Evolutionary conservation across 2,888 invertebrate species (phyloP).

Genomic region (Aleiodes alternator): DNA sequence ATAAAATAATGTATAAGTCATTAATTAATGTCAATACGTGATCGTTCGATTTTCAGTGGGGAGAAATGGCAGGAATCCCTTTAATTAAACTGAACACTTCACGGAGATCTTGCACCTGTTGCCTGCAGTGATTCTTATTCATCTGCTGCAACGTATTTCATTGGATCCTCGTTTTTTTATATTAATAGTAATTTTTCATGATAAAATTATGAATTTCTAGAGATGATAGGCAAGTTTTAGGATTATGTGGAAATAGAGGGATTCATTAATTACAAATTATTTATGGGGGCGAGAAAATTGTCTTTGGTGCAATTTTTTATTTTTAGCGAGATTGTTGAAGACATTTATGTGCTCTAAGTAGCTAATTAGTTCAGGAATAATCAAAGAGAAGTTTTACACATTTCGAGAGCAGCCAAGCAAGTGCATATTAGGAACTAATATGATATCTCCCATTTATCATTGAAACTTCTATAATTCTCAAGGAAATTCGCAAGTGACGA

Average conservation of each 20-base stretch:
- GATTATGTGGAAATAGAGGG: too few species aligned
- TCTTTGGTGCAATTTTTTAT: too few species aligned
- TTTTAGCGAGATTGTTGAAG: neutral
- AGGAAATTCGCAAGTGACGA: too few species aligned
- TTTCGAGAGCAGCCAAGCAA: neutral
- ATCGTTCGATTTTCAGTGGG: conserved; percentile 30
- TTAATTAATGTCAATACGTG: conserved; percentile 49
- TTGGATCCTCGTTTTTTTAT: neutral
- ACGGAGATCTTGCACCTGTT: conserved; percentile 22
- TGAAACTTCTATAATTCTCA: neutral
- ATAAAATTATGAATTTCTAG: neutral
- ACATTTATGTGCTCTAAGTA: neutral
- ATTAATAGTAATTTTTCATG: neutral
- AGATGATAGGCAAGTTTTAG: too few species aligned
- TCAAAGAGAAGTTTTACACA: neutral
- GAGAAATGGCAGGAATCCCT: conserved; percentile 18
- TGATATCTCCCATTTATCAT: neutral
- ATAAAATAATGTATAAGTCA: conserved; percentile 37
- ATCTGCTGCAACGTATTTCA: neutral
- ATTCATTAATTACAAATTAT: too few species aligned
- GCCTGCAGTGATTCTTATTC: conserved; percentile 18
- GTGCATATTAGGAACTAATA: neutral
- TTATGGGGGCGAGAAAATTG: too few species aligned
- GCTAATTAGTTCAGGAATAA: neutral
- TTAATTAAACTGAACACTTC: conserved; percentile 43